Evolutionary conservation across 2,797 vertebrate genomes (phyloP).

Genomic region (Eulemur albifrons): DNA sequence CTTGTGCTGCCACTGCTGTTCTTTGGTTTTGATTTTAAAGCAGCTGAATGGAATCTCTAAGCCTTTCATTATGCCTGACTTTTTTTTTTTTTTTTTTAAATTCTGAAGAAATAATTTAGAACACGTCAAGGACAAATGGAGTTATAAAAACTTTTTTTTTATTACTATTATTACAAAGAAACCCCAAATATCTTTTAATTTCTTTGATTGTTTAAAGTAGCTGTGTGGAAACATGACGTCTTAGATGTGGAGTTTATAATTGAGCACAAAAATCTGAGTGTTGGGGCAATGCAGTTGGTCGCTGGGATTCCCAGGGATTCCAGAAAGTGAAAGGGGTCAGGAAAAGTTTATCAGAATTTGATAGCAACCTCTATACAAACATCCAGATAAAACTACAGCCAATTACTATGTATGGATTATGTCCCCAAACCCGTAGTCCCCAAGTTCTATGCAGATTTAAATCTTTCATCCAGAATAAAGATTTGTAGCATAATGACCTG

Average conservation of each 20-base stretch:
- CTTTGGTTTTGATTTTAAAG: constrained; percentile 75
- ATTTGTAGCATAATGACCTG: constrained; percentile 85
- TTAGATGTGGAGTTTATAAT: constrained; percentile 80
- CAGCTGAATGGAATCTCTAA: constrained; percentile 74
- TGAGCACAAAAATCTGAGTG: constrained; percentile 73
- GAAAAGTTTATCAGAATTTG: constrained; percentile 83
- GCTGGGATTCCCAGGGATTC: constrained; percentile 72
- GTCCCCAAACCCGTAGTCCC: neutral
- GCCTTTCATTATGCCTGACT: constrained; percentile 67
- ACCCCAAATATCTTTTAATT: constrained; percentile 81
- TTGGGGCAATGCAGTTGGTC: constrained; percentile 63
- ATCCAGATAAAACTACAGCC: constrained; percentile 80
- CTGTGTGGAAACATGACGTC: constrained; percentile 74
- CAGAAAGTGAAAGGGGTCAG: constrained; percentile 79
- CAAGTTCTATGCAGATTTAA: constrained; percentile 82
- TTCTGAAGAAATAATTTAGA: constrained; percentile 74
- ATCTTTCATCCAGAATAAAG: constrained; percentile 85
- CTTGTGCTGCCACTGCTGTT: constrained; percentile 63
- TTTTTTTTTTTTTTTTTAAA: constrained; percentile 28
- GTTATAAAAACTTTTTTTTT: constrained; percentile 66
- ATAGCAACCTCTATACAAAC: constrained; percentile 79
- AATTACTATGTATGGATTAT: constrained; percentile 80
- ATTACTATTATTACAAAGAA: constrained; percentile 75
- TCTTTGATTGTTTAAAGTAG: constrained; percentile 82
- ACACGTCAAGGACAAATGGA: constrained; percentile 78